Percentiles rank a stretch among this genome's conserved stretches.
Evolutionary conservation across 2,797 vertebrate genomes (phyloP).

Genomic region (Mormyrops attenuatus): DNA sequence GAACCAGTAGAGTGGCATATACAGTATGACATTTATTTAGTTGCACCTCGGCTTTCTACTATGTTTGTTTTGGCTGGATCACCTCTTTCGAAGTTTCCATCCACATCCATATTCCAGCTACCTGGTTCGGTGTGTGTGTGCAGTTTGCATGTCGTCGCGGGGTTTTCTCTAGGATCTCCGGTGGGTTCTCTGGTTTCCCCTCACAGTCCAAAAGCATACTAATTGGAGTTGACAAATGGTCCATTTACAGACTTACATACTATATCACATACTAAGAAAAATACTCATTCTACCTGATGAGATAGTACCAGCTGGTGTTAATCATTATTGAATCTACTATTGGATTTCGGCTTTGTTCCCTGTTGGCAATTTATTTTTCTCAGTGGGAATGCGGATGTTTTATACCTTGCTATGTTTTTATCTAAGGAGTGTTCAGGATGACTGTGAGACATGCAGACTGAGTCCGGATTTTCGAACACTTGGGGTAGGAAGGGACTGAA

Average conservation of each 20-base stretch:
- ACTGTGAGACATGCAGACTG: not conserved
- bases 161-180: not conserved
- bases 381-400: not conserved
- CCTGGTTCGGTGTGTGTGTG: not conserved
- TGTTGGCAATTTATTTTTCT: not conserved
- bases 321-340: not conserved
- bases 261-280: not conserved
- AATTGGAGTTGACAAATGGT: not conserved
- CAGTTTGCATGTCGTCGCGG: not conserved
- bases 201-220: not conserved
- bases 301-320: not conserved
- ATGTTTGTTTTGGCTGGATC: not conserved
- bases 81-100: not conserved
- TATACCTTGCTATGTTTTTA: not conserved
- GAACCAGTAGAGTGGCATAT: not conserved
- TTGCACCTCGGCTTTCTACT: not conserved
- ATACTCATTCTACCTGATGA: not conserved
- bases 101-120: not conserved
- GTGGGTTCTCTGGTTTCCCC: not conserved
- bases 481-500: not conserved
- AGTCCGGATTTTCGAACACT: not conserved
- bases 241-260: not conserved
- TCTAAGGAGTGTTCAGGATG: not conserved
- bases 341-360: not conserved
- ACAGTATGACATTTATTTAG: not conserved